Conservation (phyloP, 2,797 vertebrate species). For the Falco concolor region DNA sequence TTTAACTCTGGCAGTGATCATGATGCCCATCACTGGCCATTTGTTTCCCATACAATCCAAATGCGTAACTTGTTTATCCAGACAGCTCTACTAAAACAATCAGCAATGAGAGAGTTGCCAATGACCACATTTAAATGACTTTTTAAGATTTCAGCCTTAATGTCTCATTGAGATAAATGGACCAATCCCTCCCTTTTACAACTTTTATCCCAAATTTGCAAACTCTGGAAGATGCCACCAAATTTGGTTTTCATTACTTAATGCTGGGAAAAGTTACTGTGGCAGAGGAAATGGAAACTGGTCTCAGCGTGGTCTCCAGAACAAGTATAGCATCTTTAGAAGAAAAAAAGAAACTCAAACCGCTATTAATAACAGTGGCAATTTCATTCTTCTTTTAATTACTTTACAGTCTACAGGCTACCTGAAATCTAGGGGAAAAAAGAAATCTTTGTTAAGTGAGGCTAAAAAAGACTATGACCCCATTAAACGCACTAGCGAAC, state of each 20-base stretch:
- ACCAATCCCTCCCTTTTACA: not conserved
- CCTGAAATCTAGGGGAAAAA: not conserved
- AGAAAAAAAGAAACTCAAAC: rapidly evolving
- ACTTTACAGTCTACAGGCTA: not conserved
- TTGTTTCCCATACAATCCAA: not conserved
- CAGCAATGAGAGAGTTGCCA: not conserved
- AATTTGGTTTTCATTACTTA: not conserved
- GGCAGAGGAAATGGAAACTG: not conserved
- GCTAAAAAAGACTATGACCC: not conserved
- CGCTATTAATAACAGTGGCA: not conserved
- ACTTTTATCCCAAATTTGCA: not conserved
- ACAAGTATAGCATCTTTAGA: not conserved
- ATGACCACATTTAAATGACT: not conserved
- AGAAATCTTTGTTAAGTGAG: not conserved
- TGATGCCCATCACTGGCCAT: not conserved
- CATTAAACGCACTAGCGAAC: not conserved
- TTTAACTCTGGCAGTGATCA: not conserved
- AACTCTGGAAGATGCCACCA: not conserved
- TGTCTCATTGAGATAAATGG: not conserved
- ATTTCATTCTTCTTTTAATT: not conserved
- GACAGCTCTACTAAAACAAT: not conserved
- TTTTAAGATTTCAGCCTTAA: not conserved
- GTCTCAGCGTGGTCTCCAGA: not conserved
- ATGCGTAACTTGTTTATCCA: not conserved
- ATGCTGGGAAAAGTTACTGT: not conserved